A percentile compares a stretch with the other conserved stretches of the same genome.
phyloP scores from a whole-genome alignment of 1,140 invertebrate genomes.

The Lineus longissimus region DNA sequence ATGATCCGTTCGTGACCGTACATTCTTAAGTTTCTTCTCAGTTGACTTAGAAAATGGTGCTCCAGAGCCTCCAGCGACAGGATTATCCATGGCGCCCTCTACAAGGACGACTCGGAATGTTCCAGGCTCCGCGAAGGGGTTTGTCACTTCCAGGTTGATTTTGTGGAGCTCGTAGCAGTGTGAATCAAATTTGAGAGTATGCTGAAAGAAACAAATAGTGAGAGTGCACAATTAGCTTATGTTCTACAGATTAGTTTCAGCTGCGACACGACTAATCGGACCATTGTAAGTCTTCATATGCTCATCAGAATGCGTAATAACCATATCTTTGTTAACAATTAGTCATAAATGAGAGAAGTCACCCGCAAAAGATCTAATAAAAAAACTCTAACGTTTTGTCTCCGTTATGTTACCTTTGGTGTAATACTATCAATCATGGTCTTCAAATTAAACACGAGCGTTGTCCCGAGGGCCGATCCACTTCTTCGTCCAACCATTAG shows the following conservation, averaged over 20 bases:
- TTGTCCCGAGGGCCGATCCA: slow-evolving; percentile 41
- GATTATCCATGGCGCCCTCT: slow-evolving; percentile 32
- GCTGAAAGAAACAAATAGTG: slow-evolving; percentile 27
- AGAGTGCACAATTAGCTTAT: background rate
- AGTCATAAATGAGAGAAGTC: too few relatives aligned
- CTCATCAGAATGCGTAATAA: too few relatives aligned
- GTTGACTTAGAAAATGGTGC: slow-evolving; percentile 25
- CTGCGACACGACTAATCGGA: too few relatives aligned
- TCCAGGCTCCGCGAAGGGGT: slow-evolving; percentile 42
- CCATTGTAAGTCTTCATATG: too few relatives aligned
- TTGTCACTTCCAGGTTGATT: slow-evolving; percentile 42
- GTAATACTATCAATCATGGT: slow-evolving; percentile 47
- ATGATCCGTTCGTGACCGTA: slow-evolving; percentile 34
- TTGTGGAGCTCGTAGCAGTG: slow-evolving; percentile 48
- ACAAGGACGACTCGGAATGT: slow-evolving; percentile 45
- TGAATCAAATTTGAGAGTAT: slow-evolving; percentile 38
- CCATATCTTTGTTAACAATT: background rate
- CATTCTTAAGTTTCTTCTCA: slow-evolving; percentile 29
- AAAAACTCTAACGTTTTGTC: too few relatives aligned
- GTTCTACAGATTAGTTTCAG: too few relatives aligned
- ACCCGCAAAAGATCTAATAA: too few relatives aligned
- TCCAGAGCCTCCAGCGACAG: slow-evolving; percentile 25
- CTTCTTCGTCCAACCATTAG: slow-evolving; percentile 45
- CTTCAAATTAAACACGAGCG: slow-evolving; percentile 46
- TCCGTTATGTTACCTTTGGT: slow-evolving; percentile 39